phyloP scores from a whole-genome alignment of 2,113 vertebrate species.

The Neopipo cinnamomea region DNA sequence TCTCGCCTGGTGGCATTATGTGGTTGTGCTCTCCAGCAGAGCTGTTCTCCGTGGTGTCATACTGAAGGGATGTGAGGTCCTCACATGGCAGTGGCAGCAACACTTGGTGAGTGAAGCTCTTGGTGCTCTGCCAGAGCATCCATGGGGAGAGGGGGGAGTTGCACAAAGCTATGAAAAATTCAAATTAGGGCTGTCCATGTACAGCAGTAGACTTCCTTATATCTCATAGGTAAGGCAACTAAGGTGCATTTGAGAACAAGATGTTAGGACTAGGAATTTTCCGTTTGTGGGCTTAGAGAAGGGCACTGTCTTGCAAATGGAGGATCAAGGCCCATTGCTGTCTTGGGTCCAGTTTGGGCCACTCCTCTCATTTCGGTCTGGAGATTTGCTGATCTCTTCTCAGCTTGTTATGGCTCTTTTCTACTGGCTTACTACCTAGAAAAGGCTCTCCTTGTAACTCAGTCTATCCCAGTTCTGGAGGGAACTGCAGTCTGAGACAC shows the following conservation, averaged over 20 bases:
- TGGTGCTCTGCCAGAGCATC: not conserved
- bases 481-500: not conserved
- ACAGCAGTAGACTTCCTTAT: not conserved
- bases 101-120: not conserved
- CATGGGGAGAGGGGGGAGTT: not conserved
- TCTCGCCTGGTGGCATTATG: fast-evolving
- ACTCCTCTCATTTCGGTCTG: not conserved
- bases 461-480: not conserved
- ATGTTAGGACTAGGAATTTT: not conserved
- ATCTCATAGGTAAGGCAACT: not conserved
- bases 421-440: not conserved
- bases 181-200: not conserved
- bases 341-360: not conserved
- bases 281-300: not conserved
- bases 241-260: fast-evolving
- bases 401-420: not conserved
- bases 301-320: not conserved
- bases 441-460: not conserved
- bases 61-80: not conserved
- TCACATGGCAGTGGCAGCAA: fast-evolving
- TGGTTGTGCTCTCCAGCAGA: not conserved
- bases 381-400: not conserved
- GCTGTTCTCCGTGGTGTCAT: fast-evolving
- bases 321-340: not conserved
- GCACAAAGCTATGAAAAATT: not conserved